These are phyloP conservation scores for Ranitomeya variabilis DNA, from an alignment of 2,113 vertebrate genomes.

Conservation along the genomic window DNA sequence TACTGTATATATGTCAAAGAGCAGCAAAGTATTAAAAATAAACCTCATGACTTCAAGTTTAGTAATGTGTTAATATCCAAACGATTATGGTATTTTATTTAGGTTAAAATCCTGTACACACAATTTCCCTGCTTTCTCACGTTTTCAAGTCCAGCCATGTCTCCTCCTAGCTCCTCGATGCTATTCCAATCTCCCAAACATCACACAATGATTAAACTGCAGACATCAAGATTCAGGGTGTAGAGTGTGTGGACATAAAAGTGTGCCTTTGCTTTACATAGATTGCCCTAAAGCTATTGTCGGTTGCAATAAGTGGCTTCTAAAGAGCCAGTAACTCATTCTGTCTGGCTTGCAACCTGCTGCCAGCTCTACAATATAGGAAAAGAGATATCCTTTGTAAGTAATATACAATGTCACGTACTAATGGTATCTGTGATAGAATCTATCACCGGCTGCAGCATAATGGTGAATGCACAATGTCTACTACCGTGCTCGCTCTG, in stretches of 20 bases:
- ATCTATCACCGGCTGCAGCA: conserved; percentile 42
- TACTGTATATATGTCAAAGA: neutral
- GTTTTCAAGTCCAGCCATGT: conserved; percentile 39
- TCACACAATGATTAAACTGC: conserved; percentile 53
- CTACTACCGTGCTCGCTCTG: conserved; percentile 13
- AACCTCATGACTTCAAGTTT: neutral
- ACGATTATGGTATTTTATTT: neutral
- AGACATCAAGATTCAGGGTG: conserved; percentile 52
- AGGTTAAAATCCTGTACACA: neutral
- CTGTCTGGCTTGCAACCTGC: conserved; percentile 55
- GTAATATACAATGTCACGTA: conserved; percentile 46
- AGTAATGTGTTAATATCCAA: neutral
- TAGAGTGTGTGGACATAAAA: conserved; percentile 54
- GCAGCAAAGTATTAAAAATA: neutral
- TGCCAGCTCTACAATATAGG: conserved; percentile 30
- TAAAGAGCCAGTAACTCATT: conserved; percentile 50
- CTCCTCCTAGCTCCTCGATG: neutral
- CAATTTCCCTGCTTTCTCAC: neutral
- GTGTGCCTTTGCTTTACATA: conserved; percentile 53
- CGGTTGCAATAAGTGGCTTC: conserved; percentile 52
- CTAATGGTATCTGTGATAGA: conserved; percentile 42
- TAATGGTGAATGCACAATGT: conserved; percentile 32
- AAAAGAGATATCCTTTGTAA: conserved; percentile 35
- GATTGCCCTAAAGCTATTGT: conserved; percentile 56
- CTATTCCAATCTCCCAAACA: conserved; percentile 52